Evolutionary conservation across 2,113 vertebrate genomes (phyloP).

Genomic region (Delphinus delphis): DNA sequence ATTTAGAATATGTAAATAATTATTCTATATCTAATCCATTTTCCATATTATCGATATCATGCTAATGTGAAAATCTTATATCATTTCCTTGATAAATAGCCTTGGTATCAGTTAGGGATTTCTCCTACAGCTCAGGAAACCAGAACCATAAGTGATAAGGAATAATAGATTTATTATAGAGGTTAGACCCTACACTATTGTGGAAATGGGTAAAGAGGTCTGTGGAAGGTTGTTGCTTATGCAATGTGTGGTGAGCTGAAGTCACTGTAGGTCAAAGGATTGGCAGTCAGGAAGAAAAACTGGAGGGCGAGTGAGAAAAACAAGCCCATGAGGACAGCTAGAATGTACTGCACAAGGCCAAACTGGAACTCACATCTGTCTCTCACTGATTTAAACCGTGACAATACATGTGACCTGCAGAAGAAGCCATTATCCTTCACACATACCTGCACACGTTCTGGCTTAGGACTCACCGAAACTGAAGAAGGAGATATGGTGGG

Average conservation of each 20-base stretch:
- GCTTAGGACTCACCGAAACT: background rate
- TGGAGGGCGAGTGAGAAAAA: background rate
- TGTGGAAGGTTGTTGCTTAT: background rate
- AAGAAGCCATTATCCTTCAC: background rate
- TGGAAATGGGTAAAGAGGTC: background rate
- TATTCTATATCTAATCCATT: slow-evolving; percentile 10
- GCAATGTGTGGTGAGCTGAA: background rate
- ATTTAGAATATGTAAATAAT: background rate
- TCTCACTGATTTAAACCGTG: background rate
- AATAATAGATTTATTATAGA: background rate
- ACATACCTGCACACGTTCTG: background rate
- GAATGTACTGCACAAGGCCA: background rate
- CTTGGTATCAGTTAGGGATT: background rate
- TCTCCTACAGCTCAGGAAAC: background rate
- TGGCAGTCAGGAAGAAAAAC: background rate
- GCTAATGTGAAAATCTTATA: slow-evolving; percentile 4
- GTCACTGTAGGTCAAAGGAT: background rate
- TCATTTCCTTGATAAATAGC: background rate
- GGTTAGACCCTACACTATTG: background rate
- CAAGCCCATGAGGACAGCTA: background rate
- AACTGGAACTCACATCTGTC: background rate
- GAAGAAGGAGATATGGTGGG: background rate
- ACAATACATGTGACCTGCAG: background rate
- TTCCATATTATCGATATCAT: background rate
- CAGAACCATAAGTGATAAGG: background rate